Evolutionary conservation across 2,888 invertebrate species (phyloP), one percentile per base, ranked within the genome.

Genomic region (Altica lythri): DNA sequence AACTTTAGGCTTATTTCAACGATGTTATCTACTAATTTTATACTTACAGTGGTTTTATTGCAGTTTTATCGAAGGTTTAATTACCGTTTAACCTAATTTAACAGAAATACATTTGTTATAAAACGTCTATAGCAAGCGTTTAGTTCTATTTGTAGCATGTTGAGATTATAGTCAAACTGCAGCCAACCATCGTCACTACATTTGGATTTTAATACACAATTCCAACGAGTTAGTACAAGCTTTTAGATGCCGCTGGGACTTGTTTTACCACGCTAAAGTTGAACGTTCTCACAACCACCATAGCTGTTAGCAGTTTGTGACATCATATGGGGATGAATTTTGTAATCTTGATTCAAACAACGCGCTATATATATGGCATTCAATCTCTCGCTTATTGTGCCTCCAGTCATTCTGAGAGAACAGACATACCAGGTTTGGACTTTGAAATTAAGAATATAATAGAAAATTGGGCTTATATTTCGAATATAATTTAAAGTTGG

Each of bases 291-390:
- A 12, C 38, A 45, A 51, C 47, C 30, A 37, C 34, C 47, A 37
- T 51, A 48, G 48, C 52, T 40, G 43, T 47, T 47, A 47, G 57
- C 53, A 49, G 51, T 54, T 42, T 47, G 34, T 42, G 35, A 55
- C 52, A 45, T 54, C 52, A 52, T 52, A 19, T 40, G 40, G 46
- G 55, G 38, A 29, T 52, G 52, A 49, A 58, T 52, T 58, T 55
- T 49, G 49, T 42, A 48, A 40, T 38, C 51, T 40, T 10, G 27
- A 29, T 34, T 51, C 43, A 42, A 46, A 53, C 43, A 48, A 32
- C 16, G 50, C 35, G 40, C n/a, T 44, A 43, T 35, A 16, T 32
- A 34, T 37, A 17, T 27, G 10, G 42, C 40, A 48, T 16, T n/a
- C 22, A 22, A 12, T 16, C 34, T 50, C 34, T 42, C 46, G 47